These are phyloP conservation scores for Bombus huntii DNA, from an alignment of 1,140 invertebrate genomes.

Conservation along the genomic window DNA sequence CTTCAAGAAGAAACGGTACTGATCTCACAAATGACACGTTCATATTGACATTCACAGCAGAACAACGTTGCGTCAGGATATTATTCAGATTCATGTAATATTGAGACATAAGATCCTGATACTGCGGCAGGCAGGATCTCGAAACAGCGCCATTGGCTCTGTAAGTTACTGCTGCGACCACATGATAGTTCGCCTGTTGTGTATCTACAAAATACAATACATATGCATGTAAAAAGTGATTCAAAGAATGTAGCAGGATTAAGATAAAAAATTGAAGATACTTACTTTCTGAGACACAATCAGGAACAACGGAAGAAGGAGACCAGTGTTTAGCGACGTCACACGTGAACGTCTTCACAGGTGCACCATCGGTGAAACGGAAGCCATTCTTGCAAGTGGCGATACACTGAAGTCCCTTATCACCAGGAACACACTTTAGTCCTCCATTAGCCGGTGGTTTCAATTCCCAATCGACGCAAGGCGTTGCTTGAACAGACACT, in stretches of 20 bases:
- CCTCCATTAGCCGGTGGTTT: slow-evolving; percentile 93
- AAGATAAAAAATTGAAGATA: slow-evolving; percentile 31
- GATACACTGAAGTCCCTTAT: slow-evolving; percentile 93
- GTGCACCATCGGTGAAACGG: slow-evolving; percentile 95
- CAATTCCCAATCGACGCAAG: slow-evolving; percentile 97
- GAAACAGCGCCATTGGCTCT: slow-evolving; percentile 94
- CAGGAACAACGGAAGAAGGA: slow-evolving; percentile 93
- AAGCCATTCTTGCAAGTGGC: slow-evolving; percentile 96
- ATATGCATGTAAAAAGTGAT: background rate
- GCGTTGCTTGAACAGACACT: slow-evolving; percentile 95
- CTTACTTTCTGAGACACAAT: slow-evolving; percentile 95
- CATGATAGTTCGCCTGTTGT: slow-evolving; percentile 96
- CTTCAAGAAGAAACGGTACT: slow-evolving; percentile 89
- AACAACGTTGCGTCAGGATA: slow-evolving; percentile 94
- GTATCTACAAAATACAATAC: slow-evolving; percentile 85
- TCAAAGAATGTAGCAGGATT: background rate
- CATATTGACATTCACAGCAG: slow-evolving; percentile 96
- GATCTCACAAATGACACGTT: slow-evolving; percentile 95
- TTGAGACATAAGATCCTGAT: slow-evolving; percentile 91
- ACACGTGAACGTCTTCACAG: slow-evolving; percentile 93
- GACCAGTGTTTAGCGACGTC: slow-evolving; percentile 90
- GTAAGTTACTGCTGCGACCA: slow-evolving; percentile 94
- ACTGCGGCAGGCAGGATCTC: slow-evolving; percentile 91
- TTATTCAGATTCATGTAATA: slow-evolving; percentile 91
- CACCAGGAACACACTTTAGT: slow-evolving; percentile 92